Evolutionary conservation across 1,140 invertebrate species (phyloP).

Genomic region (Ceratosolen fusciceps): DNA sequence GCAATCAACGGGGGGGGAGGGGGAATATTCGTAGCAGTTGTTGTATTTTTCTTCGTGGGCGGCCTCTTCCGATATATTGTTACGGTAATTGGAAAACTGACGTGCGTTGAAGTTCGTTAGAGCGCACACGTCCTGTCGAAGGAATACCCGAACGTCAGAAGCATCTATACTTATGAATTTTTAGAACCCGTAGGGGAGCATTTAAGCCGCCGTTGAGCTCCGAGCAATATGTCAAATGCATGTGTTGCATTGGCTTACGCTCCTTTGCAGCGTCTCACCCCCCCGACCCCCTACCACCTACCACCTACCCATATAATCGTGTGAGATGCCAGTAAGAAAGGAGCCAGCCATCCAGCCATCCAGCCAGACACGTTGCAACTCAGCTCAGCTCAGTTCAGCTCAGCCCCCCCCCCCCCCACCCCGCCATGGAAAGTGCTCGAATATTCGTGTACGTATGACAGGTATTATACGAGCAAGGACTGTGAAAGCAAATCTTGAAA

Average conservation of each 20-base stretch:
- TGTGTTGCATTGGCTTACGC: background rate
- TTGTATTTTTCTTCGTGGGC: too few relatives aligned
- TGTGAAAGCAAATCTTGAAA: background rate
- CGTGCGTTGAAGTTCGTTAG: background rate
- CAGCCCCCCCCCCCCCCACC: background rate
- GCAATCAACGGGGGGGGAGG: too few relatives aligned
- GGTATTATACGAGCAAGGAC: background rate
- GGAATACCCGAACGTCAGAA: background rate
- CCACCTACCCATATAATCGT: too few relatives aligned
- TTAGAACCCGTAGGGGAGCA: background rate
- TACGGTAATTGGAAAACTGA: background rate
- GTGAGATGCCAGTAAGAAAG: background rate
- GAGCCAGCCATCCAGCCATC: too few relatives aligned
- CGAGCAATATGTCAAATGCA: constrained; percentile 30
- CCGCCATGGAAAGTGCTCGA: too few relatives aligned
- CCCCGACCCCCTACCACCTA: too few relatives aligned
- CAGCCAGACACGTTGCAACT: too few relatives aligned
- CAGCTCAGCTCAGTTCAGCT: too few relatives aligned
- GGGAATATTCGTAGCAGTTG: too few relatives aligned
- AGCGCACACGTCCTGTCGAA: background rate
- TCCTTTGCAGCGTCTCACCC: background rate
- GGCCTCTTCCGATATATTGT: background rate
- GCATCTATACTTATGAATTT: background rate
- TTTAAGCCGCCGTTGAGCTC: background rate
- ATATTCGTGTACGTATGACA: too few relatives aligned